Percentiles rank a stretch among this genome's conserved stretches.
These are phyloP conservation scores for Callimorpha dominula DNA, from an alignment of 2,888 invertebrate genomes.

Conservation along the genomic window DNA sequence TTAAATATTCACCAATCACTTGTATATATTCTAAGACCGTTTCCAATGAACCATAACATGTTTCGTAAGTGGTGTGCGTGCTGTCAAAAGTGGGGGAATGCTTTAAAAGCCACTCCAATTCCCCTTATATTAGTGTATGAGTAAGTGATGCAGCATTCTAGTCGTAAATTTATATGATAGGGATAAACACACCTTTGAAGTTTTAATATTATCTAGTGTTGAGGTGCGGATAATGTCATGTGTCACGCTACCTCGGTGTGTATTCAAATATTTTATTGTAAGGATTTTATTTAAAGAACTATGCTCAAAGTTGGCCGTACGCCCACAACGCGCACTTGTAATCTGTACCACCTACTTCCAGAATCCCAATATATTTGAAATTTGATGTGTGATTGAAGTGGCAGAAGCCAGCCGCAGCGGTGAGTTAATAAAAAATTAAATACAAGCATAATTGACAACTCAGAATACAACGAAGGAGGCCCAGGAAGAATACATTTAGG, in stretches of 20 bases:
- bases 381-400: too few species aligned
- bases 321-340: neutral
- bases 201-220: neutral
- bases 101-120: neutral
- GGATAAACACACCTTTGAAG: conserved; percentile 12
- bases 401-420: too few species aligned
- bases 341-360: too few species aligned
- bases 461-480: too few species aligned
- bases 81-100: neutral
- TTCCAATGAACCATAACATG: neutral
- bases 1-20: neutral
- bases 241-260: conserved; percentile 7
- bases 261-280: neutral
- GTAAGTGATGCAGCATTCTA: neutral
- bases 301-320: neutral
- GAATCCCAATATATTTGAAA: too few species aligned
- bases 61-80: neutral
- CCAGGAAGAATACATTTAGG: too few species aligned
- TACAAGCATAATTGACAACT: too few species aligned
- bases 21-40: neutral
- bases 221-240: conserved; percentile 18
- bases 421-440: too few species aligned
- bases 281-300: neutral
- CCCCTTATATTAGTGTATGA: neutral
- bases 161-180: conserved; percentile 10